Conservation (phyloP, 2,888 invertebrate genomes). For the Amblyjoppa fuscipennis region DNA sequence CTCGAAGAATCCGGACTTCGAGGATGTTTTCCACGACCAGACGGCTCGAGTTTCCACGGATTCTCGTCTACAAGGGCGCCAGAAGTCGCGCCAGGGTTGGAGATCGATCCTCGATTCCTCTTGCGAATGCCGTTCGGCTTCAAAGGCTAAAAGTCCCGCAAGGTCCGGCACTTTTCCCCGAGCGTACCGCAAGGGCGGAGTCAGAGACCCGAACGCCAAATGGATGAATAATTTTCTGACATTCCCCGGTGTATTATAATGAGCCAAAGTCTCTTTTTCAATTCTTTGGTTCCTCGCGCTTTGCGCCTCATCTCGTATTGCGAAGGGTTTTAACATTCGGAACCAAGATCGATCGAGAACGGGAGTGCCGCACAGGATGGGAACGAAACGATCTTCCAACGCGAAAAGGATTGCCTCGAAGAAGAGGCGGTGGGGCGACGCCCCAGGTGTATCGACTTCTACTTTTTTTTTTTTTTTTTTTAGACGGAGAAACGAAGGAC, state of each 20-base stretch:
- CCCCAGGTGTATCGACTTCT: constrained; percentile 44
- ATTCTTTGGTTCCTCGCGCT: constrained; percentile 49
- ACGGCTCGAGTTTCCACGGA: constrained; percentile 1
- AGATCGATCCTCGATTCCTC: constrained; percentile 52
- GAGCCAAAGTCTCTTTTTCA: constrained; percentile 11
- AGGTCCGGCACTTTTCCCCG: constrained; percentile 1
- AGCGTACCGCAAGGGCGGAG: constrained; percentile 48
- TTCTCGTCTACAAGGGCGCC: neutral
- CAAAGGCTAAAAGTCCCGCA: constrained; percentile 55
- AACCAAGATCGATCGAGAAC: constrained; percentile 76
- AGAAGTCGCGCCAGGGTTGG: neutral
- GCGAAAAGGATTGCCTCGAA: constrained; percentile 42
- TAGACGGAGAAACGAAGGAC: neutral
- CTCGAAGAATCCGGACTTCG: neutral
- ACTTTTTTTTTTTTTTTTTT: neutral
- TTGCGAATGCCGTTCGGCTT: constrained; percentile 35
- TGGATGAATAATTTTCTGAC: constrained; percentile 60
- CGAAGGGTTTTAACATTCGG: constrained; percentile 64
- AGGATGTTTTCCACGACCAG: neutral
- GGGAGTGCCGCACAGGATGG: constrained; percentile 20
- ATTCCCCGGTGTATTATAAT: constrained; percentile 19
- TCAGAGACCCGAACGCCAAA: constrained; percentile 35
- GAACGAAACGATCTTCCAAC: constrained; percentile 54
- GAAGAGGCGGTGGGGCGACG: neutral
- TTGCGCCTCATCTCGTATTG: constrained; percentile 46